phyloP scores from a whole-genome alignment of 2,797 vertebrate species.

The Manis javanica region DNA sequence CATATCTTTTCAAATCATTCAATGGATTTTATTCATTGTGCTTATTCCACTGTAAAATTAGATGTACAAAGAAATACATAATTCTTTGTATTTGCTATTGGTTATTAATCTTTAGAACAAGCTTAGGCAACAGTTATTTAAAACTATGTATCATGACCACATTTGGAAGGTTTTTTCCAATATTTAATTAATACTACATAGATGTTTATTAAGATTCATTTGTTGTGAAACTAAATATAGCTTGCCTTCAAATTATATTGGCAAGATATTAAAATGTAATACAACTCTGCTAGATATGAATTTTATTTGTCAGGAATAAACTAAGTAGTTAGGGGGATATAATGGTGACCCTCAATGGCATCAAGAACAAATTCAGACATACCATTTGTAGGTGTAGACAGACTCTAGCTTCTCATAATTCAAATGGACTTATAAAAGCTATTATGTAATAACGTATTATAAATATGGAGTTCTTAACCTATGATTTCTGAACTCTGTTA shows the following conservation, averaged over 20 bases:
- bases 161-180: neutral
- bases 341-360: neutral
- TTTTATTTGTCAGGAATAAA: neutral
- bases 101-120: constrained; percentile 72
- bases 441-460: neutral
- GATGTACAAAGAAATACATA: constrained; percentile 59
- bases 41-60: constrained; percentile 78
- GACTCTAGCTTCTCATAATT: neutral
- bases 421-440: neutral
- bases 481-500: neutral
- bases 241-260: neutral
- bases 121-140: constrained; percentile 42
- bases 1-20: constrained; percentile 59
- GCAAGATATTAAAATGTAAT: neutral
- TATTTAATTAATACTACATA: constrained; percentile 51
- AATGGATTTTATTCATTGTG: constrained; percentile 67
- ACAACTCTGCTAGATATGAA: neutral
- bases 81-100: constrained; percentile 54
- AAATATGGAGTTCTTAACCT: neutral
- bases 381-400: neutral
- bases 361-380: neutral
- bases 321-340: neutral
- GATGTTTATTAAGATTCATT: constrained; percentile 45
- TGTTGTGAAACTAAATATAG: constrained; percentile 29
- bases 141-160: constrained; percentile 46